Evolutionary conservation across 2,888 invertebrate species (phyloP).

Genomic region (Exephanes ischioxanthus): DNA sequence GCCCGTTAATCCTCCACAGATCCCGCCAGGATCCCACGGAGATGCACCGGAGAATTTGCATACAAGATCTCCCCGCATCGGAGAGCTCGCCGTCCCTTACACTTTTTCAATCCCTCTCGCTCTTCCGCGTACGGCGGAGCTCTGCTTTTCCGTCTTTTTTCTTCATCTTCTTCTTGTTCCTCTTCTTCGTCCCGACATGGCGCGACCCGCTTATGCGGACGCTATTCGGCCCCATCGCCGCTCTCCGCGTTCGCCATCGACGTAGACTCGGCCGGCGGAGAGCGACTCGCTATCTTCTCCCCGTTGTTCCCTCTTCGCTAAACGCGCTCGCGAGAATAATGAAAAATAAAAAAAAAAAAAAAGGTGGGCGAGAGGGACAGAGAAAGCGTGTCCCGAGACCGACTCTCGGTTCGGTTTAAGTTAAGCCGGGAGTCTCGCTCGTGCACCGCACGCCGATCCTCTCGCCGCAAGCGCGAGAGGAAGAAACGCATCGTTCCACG

Average conservation of each 20-base stretch:
- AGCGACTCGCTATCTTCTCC: constrained; percentile 55
- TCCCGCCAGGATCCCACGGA: constrained; percentile 84
- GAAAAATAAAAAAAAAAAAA: not conserved
- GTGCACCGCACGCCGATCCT: constrained; percentile 24
- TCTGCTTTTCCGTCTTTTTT: constrained; percentile 76
- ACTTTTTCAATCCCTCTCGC: constrained; percentile 58
- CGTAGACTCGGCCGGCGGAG: constrained; percentile 47
- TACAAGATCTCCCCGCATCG: constrained; percentile 84
- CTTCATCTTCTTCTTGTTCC: constrained; percentile 66
- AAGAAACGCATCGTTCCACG: constrained; percentile 68
- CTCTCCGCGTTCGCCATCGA: constrained; percentile 67
- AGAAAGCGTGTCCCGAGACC: constrained; percentile 53
- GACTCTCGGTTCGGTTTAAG: not conserved
- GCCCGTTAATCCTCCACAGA: constrained; percentile 85
- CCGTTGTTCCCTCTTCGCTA: constrained; percentile 34
- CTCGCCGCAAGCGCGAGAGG: constrained; percentile 47
- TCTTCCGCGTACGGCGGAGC: constrained; percentile 84
- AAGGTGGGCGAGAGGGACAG: constrained; percentile 20
- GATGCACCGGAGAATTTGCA: constrained; percentile 85
- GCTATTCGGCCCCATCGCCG: constrained; percentile 67
- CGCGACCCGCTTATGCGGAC: constrained; percentile 61
- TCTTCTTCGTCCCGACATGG: constrained; percentile 78
- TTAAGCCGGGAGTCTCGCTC: constrained; percentile 2
- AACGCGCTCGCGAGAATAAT: constrained; percentile 32
- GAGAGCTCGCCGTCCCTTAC: constrained; percentile 61